Percentiles rank a stretch among this genome's conserved stretches.
Conservation (phyloP, 2,113 vertebrate genomes). For the Myxocyprinus asiaticus region DNA sequence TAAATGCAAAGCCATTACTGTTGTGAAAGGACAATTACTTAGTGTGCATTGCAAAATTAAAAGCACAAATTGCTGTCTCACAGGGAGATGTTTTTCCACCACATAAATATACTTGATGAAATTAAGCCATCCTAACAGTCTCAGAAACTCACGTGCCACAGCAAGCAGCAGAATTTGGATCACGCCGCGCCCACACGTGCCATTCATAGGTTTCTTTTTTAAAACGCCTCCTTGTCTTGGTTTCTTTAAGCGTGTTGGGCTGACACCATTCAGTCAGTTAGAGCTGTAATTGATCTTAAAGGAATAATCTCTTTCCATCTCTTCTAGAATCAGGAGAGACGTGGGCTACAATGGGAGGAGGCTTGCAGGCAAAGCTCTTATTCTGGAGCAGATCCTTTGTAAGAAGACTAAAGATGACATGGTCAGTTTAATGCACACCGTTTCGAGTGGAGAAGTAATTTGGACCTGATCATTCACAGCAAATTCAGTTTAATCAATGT, state of each 20-base stretch:
- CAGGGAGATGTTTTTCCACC: constrained; percentile 15
- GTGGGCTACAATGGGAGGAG: constrained; percentile 54
- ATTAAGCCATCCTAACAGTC: neutral
- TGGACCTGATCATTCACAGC: constrained; percentile 67
- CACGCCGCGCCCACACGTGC: constrained; percentile 19
- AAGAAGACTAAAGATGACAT: constrained; percentile 72
- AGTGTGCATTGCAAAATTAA: constrained; percentile 16
- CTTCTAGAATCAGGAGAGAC: constrained; percentile 55
- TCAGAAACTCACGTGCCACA: constrained; percentile 5
- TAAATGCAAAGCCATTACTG: constrained; percentile 25
- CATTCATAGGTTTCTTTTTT: constrained; percentile 31
- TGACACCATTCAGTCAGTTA: constrained; percentile 60
- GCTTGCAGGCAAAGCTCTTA: constrained; percentile 44
- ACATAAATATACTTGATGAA: constrained; percentile 8
- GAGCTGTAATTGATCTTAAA: constrained; percentile 67
- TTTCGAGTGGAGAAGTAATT: constrained; percentile 67
- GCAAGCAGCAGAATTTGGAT: constrained; percentile 20
- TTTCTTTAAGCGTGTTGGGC: constrained; percentile 38
- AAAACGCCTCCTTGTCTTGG: constrained; percentile 38
- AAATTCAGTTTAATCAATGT: constrained; percentile 63
- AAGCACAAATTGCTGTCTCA: constrained; percentile 22
- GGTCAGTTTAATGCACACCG: constrained; percentile 70
- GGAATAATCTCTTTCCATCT: constrained; percentile 67
- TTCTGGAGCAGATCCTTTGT: constrained; percentile 68
- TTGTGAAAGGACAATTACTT: constrained; percentile 13